Percentiles rank a stretch among this genome's conserved stretches.
These are phyloP conservation scores for Mesorhabditis belari DNA, from an alignment of 2,888 invertebrate species.

Conservation along the genomic window DNA sequence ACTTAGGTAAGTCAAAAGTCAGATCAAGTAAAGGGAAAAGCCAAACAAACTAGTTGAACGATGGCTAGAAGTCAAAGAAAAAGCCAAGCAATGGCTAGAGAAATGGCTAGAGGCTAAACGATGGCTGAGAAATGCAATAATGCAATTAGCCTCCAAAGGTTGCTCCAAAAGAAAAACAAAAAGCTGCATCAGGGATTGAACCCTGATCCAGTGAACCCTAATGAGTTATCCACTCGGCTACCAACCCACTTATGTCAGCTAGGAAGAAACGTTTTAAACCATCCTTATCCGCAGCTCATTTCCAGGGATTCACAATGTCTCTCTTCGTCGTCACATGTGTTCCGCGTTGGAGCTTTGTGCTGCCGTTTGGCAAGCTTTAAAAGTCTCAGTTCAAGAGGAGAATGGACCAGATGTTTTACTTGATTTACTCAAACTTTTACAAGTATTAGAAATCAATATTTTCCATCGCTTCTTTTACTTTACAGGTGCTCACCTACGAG, in stretches of 20 bases:
- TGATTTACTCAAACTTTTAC: constrained; percentile 38
- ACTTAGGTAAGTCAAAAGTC: neutral
- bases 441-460: constrained; percentile 13
- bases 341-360: constrained; percentile 28
- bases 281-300: neutral
- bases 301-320: constrained; percentile 34
- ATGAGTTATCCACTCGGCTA: constrained; percentile 29
- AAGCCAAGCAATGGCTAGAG: too few species aligned
- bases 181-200: too few species aligned
- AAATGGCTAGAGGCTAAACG: too few species aligned
- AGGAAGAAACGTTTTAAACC: neutral
- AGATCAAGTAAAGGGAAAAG: too few species aligned
- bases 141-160: constrained; percentile 13
- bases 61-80: too few species aligned
- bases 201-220: constrained; percentile 18
- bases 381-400: constrained; percentile 32
- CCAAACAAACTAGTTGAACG: too few species aligned
- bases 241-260: constrained; percentile 25
- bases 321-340: constrained; percentile 31
- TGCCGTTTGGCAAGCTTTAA: constrained; percentile 32
- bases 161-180: too few species aligned
- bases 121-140: neutral
- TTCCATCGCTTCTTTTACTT: neutral
- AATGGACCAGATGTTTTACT: constrained; percentile 46
- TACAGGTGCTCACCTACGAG: constrained; percentile 39